These are phyloP conservation scores for Darevskia mixta DNA, from an alignment of 2,797 vertebrate species.

Conservation along the genomic window DNA sequence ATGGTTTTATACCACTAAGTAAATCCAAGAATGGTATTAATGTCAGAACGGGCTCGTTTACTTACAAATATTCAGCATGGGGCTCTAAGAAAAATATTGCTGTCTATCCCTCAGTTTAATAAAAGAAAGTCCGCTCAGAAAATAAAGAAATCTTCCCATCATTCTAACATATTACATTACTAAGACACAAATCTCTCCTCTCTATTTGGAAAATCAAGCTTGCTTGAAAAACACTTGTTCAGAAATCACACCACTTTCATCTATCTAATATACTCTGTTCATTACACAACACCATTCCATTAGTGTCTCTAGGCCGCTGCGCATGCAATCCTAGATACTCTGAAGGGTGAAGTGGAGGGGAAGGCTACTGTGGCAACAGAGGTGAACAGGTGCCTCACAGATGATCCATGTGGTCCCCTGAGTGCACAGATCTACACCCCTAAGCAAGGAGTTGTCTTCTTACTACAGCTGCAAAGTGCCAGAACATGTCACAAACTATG, in stretches of 20 bases:
- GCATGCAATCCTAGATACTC: background rate
- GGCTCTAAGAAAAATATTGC: constrained; percentile 47
- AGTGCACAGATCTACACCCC: background rate
- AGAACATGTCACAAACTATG: background rate
- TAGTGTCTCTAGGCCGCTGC: background rate
- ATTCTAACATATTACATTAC: background rate
- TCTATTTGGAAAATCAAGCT: constrained; percentile 19
- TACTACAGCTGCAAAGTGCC: too few relatives aligned
- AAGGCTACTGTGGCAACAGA: background rate
- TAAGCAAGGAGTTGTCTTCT: background rate
- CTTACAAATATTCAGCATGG: constrained; percentile 45
- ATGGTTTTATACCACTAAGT: constrained; percentile 57
- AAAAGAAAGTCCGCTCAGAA: background rate
- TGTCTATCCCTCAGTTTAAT: constrained; percentile 32
- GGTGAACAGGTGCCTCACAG: background rate
- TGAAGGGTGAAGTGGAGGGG: background rate
- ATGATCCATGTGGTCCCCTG: too few relatives aligned
- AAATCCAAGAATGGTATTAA: constrained; percentile 51
- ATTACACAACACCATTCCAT: background rate
- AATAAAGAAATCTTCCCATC: background rate
- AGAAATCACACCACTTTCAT: background rate
- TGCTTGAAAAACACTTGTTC: background rate
- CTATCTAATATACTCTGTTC: background rate
- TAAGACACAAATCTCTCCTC: background rate
- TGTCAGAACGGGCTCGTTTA: constrained; percentile 50